Evolutionary conservation across 1,140 invertebrate genomes (phyloP), one percentile per base, ranked within the genome.

Genomic region (Bombus confusus): DNA sequence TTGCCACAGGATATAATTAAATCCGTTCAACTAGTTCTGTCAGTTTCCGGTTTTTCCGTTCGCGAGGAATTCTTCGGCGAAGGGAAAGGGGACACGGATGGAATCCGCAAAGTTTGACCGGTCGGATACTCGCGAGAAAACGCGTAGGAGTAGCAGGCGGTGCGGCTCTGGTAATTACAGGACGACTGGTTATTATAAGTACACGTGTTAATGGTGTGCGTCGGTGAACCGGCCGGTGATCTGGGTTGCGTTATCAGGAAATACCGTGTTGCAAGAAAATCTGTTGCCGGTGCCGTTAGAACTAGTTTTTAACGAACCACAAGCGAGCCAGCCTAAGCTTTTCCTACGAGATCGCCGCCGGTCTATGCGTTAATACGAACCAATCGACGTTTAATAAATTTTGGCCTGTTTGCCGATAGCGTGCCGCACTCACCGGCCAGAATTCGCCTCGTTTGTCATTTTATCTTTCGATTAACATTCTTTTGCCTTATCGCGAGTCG

Each of bases 141-240:
- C 18, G 83, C 39, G 76, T 80, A 52, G 68, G 83, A 39, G 76
- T 72, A 47, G 34, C 15, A 28, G 31, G 15, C 81, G 81, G 47
- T 47, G 28, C 28, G 68, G 4, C 28, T 34, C 34, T 18, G 66
- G 64, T 80, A 89, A 89, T 89, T 89, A 86, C 64, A 69, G 74
- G 79, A 75, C 64, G 52, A 69, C 78, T 82, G 74, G 85, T 41
- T 78, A 88, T 88, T 83, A 88, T 64, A n/a, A 83, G 25, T 76
- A 76, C 74, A 39, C 25, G n/a, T 22, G 71, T 73, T 31, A 47
- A 73, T 31, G n/a, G 62, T 77, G 37, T 62, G 57, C 52, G 37
- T 37, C 66, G 39, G 41, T 41, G 68, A 71, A 37, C 34, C 22
- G 39, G 31, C 39, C 41, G 22, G 5, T 13, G 34, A 57, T 37